A percentile compares a stretch with the other conserved stretches of the same genome.
These are phyloP conservation scores for Borostomias antarcticus DNA, from an alignment of 2,797 vertebrate species.

Conservation along the genomic window DNA sequence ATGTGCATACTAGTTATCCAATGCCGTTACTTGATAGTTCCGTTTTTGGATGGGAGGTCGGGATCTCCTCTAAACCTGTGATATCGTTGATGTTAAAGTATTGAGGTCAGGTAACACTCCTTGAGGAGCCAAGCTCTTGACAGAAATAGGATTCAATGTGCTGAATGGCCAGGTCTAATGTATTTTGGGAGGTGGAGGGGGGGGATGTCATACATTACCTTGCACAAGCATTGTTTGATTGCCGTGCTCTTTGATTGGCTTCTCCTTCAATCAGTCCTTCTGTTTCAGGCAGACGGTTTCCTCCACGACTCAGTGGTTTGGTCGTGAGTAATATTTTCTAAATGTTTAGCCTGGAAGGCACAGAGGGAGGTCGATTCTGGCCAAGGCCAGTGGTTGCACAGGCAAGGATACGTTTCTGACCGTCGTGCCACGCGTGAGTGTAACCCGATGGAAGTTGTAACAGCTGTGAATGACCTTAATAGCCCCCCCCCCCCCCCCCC, in stretches of 20 bases:
- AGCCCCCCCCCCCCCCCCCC: constrained; percentile 2
- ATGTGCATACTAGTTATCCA: not conserved
- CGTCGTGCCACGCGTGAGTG: constrained; percentile 10
- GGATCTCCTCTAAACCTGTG: constrained; percentile 1
- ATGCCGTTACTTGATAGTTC: not conserved
- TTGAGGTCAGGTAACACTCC: not conserved
- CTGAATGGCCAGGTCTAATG: not conserved
- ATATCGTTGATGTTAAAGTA: not conserved
- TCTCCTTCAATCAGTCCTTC: not conserved
- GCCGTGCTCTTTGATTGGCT: not conserved
- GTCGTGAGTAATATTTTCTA: not conserved
- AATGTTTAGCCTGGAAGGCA: constrained; percentile 5
- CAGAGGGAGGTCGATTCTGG: not conserved
- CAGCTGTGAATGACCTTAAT: constrained; percentile 42
- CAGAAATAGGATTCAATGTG: not conserved
- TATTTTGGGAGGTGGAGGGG: not conserved
- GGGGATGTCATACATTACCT: not conserved
- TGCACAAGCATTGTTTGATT: not conserved
- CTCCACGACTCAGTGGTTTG: not conserved
- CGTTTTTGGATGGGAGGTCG: not conserved
- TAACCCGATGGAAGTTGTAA: constrained; percentile 31
- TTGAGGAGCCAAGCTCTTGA: not conserved
- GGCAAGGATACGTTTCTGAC: constrained; percentile 11
- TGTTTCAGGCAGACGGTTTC: not conserved
- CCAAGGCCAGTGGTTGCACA: constrained; percentile 24